These are phyloP conservation scores for Pseudachorutes palmiensis DNA, from an alignment of 1,140 invertebrate genomes.

Conservation along the genomic window DNA sequence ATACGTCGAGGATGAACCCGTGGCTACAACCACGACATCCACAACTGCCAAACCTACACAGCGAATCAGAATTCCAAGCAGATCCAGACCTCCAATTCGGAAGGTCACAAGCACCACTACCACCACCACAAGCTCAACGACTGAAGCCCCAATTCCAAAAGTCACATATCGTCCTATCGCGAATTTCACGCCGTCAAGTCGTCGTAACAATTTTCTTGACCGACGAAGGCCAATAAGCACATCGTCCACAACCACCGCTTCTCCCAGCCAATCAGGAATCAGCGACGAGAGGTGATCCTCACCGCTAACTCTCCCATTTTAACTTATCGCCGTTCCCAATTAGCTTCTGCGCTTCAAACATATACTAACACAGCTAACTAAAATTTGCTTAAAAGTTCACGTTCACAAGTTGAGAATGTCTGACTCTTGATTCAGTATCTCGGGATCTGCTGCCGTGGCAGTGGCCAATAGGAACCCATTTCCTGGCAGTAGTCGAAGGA, in stretches of 20 bases:
- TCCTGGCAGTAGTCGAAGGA: slow-evolving; percentile 17
- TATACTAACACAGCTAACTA: neutral
- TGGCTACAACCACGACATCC: neutral
- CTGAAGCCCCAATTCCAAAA: slow-evolving; percentile 29
- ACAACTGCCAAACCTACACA: slow-evolving; percentile 2
- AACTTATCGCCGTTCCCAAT: too few relatives aligned
- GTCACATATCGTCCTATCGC: neutral
- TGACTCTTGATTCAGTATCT: neutral
- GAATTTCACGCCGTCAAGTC: slow-evolving; percentile 30
- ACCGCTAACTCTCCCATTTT: too few relatives aligned
- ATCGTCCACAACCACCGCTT: too few relatives aligned
- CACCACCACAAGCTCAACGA: slow-evolving; percentile 42
- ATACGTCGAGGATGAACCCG: slow-evolving; percentile 24
- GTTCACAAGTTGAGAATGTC: slow-evolving; percentile 2
- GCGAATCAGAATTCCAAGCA: neutral
- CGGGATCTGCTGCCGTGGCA: slow-evolving; percentile 10
- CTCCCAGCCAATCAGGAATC: too few relatives aligned
- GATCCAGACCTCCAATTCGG: neutral
- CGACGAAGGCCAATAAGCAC: slow-evolving; percentile 22
- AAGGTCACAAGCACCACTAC: slow-evolving; percentile 15
- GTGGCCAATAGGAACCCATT: slow-evolving; percentile 5
- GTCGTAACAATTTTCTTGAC: slow-evolving; percentile 40
- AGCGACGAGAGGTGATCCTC: too few relatives aligned
- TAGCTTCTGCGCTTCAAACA: neutral
- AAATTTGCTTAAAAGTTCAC: slow-evolving; percentile 3